phyloP scores from a whole-genome alignment of 2,113 vertebrate genomes.

The Caloenas nicobarica region DNA sequence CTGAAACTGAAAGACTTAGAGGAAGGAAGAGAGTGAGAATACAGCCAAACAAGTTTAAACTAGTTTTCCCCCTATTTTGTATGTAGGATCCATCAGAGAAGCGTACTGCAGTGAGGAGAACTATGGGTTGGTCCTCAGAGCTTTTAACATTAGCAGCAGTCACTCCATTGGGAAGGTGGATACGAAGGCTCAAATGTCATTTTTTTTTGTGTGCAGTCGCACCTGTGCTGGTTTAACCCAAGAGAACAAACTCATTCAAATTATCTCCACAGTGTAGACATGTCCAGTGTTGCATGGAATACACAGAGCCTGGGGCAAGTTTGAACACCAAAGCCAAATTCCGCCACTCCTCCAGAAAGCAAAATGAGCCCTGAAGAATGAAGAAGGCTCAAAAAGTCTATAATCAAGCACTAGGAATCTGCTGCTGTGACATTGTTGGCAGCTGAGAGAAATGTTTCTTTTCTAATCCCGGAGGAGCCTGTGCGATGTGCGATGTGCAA shows the following conservation, averaged over 20 bases:
- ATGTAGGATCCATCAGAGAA: not conserved
- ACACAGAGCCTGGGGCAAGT: not conserved
- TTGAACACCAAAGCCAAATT: not conserved
- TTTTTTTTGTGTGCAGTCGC: not conserved
- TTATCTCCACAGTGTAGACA: not conserved
- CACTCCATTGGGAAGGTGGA: not conserved
- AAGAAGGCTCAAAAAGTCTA: not conserved
- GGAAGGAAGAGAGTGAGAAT: not conserved
- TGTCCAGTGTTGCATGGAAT: fast-evolving
- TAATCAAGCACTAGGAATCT: not conserved
- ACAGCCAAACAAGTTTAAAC: not conserved
- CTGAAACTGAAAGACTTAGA: not conserved
- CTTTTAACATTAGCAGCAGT: not conserved
- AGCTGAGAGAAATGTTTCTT: not conserved
- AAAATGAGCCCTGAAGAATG: not conserved
- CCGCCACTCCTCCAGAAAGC: not conserved
- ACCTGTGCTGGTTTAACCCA: not conserved
- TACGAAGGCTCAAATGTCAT: not conserved
- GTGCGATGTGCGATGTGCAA: not conserved
- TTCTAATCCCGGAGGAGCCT: not conserved
- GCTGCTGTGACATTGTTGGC: not conserved
- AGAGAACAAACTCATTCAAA: not conserved
- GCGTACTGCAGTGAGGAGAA: not conserved
- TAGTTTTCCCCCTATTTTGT: not conserved
- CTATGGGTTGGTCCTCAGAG: not conserved